These are phyloP conservation scores for Anoura caudifer DNA, from an alignment of 2,113 vertebrate genomes.

Conservation along the genomic window DNA sequence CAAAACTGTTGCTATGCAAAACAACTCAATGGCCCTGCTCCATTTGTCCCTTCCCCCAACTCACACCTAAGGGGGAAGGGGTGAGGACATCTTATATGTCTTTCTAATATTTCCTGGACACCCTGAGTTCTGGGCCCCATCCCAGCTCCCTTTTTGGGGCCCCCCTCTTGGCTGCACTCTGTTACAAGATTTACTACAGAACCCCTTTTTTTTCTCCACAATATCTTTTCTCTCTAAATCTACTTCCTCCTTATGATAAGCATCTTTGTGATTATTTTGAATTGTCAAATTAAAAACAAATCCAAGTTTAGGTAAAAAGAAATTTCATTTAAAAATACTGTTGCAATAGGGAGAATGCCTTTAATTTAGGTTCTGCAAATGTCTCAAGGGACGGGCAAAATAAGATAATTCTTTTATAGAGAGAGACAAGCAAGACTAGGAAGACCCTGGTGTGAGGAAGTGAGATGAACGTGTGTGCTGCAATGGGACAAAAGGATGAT, in stretches of 20 bases:
- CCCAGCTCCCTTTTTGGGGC: too few species aligned
- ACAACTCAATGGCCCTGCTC: too few species aligned
- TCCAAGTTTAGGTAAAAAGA: background rate
- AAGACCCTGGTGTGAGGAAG: background rate
- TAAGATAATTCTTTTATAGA: background rate
- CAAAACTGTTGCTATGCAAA: too few species aligned
- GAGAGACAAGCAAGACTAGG: background rate
- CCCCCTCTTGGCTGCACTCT: too few species aligned
- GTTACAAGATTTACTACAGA: background rate
- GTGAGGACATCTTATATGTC: too few species aligned
- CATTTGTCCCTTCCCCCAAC: too few species aligned
- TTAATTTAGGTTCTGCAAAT: background rate
- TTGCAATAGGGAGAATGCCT: background rate
- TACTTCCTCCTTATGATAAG: background rate
- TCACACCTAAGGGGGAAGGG: too few species aligned
- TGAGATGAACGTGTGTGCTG: background rate
- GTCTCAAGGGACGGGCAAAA: background rate
- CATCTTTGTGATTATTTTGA: background rate
- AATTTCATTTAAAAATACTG: background rate
- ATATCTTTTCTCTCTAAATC: background rate
- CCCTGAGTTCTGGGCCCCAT: too few species aligned
- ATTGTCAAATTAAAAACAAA: background rate
- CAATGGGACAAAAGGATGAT: background rate
- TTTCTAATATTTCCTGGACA: too few species aligned
- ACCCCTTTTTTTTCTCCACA: background rate